Percentiles rank a stretch among this genome's conserved stretches.
These are phyloP conservation scores for Ptiloglossa arizonensis DNA, from an alignment of 1,140 invertebrate species.

Conservation along the genomic window DNA sequence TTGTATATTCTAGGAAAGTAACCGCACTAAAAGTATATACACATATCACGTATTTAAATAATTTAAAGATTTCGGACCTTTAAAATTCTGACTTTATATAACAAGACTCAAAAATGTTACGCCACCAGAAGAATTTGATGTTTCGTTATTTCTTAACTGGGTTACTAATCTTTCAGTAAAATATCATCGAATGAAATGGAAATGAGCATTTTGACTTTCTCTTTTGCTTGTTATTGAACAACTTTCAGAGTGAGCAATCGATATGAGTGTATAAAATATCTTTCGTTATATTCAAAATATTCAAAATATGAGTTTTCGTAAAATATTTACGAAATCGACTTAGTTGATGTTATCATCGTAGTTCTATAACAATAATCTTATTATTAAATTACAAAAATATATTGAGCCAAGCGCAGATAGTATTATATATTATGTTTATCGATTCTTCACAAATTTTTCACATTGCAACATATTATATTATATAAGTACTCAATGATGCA, in stretches of 20 bases:
- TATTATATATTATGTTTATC: too few relatives aligned
- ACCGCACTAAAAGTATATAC: too few relatives aligned
- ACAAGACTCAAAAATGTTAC: neutral
- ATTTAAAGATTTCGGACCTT: neutral
- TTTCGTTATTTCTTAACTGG: slow-evolving; percentile 11
- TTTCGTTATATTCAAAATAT: neutral
- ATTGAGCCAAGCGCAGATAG: too few relatives aligned
- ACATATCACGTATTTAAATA: neutral
- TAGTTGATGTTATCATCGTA: too few relatives aligned
- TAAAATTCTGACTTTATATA: neutral
- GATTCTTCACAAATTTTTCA: too few relatives aligned
- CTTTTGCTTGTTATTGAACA: neutral
- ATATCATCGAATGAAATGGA: neutral
- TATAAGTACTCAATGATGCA: too few relatives aligned
- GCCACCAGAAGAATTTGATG: neutral
- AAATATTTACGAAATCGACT: too few relatives aligned
- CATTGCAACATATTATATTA: too few relatives aligned
- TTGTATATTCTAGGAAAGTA: too few relatives aligned
- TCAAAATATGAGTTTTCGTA: neutral
- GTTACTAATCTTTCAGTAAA: slow-evolving; percentile 5
- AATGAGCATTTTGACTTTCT: slow-evolving; percentile 5
- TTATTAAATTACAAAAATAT: too few relatives aligned
- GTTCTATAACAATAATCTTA: too few relatives aligned
- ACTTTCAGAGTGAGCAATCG: neutral
- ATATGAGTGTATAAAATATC: neutral